phyloP scores from a whole-genome alignment of 2,888 invertebrate genomes.

The Nomada ferruginata region DNA sequence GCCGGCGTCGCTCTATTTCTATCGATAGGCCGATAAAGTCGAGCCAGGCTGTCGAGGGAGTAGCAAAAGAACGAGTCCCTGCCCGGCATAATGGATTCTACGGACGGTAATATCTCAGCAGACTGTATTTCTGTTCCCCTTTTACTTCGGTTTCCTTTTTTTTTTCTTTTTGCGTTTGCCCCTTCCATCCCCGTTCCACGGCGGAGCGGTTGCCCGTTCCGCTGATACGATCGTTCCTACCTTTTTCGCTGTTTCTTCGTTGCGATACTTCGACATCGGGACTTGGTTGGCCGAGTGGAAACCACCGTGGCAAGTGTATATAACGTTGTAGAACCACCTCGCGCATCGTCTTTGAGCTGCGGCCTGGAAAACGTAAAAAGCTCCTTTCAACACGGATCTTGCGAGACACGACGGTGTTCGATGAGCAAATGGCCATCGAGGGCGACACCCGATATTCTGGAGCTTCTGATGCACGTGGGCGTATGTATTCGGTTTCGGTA shows the following conservation, averaged over 20 bases:
- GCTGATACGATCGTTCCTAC: constrained; percentile 56
- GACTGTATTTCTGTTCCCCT: constrained; percentile 25
- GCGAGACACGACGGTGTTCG: background rate
- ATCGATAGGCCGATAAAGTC: constrained; percentile 47
- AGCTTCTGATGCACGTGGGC: background rate
- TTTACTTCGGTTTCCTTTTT: background rate
- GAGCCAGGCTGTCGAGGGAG: constrained; percentile 42
- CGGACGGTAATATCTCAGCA: constrained; percentile 47
- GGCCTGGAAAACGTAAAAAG: constrained; percentile 24
- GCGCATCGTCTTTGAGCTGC: constrained; percentile 21
- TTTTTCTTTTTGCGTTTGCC: background rate
- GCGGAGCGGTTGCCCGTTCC: constrained; percentile 37
- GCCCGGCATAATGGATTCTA: constrained; percentile 57
- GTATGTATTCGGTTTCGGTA: constrained; percentile 24
- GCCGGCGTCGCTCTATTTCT: constrained; percentile 40
- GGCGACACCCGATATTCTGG: constrained; percentile 6
- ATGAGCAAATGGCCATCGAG: constrained; percentile 5
- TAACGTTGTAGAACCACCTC: constrained; percentile 17
- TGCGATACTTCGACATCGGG: constrained; percentile 12
- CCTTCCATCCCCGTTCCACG: background rate
- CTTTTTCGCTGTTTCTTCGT: constrained; percentile 53
- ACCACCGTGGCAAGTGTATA: constrained; percentile 12
- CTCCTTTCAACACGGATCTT: background rate
- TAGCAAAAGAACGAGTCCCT: constrained; percentile 51
- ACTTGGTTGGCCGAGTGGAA: constrained; percentile 29